A percentile compares a stretch with the other conserved stretches of the same genome.
These are phyloP conservation scores for Porites rus DNA, from an alignment of 92 coral and sea anemone species.

Conservation along the genomic window DNA sequence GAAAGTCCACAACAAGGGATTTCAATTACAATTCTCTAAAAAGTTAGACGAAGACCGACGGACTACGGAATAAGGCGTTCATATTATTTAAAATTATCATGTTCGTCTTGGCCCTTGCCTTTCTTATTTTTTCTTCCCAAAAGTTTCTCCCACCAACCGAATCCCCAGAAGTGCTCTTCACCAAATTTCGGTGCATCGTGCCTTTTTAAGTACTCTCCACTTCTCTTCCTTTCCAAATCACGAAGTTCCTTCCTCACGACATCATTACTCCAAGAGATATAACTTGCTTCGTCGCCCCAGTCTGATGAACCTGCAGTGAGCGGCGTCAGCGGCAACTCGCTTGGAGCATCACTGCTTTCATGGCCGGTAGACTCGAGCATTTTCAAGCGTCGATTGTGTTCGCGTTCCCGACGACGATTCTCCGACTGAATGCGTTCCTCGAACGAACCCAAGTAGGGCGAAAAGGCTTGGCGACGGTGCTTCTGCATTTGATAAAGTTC, in stretches of 20 bases:
- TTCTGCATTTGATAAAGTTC: conserved; percentile 63
- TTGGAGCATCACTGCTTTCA: conserved; percentile 45
- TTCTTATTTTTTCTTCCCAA: conserved; percentile 52
- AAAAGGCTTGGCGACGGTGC: conserved; percentile 70
- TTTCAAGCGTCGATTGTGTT: conserved; percentile 66
- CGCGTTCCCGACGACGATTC: conserved; percentile 68
- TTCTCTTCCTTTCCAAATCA: conserved; percentile 68
- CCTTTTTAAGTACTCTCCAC: conserved; percentile 40
- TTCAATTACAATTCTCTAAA: too few relatives aligned
- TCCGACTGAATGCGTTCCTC: conserved; percentile 74
- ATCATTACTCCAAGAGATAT: conserved; percentile 82
- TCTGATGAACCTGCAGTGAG: conserved; percentile 75
- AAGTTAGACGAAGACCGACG: too few relatives aligned
- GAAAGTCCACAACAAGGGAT: too few relatives aligned
- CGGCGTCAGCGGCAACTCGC: conserved; percentile 75
- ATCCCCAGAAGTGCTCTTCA: conserved; percentile 89
- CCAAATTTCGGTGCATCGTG: conserved; percentile 70
- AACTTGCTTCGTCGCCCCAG: conserved; percentile 92
- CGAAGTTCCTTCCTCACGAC: conserved; percentile 80
- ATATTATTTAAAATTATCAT: conserved; percentile 1
- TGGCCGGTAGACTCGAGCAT: conserved; percentile 50
- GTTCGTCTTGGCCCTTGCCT: neutral
- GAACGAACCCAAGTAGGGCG: conserved; percentile 77
- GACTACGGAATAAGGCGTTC: too few relatives aligned
- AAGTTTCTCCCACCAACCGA: conserved; percentile 90